Evolutionary conservation across 2,113 vertebrate species (phyloP).

Genomic region (Ceyx cyanopectus): DNA sequence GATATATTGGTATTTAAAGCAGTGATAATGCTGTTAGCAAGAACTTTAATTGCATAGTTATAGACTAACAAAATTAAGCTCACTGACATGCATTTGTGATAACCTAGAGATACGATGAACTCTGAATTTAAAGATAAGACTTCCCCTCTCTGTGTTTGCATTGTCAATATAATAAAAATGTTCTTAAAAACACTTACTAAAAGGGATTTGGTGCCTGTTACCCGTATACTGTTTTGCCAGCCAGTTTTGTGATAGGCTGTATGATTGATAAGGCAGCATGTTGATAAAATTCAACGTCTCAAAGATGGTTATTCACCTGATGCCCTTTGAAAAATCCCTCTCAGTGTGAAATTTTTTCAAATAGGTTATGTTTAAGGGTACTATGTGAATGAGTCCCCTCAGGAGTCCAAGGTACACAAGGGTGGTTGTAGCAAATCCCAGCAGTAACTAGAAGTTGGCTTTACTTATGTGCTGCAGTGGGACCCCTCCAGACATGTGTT

Average conservation of each 20-base stretch:
- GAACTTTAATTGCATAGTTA: constrained; percentile 31
- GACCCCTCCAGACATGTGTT: neutral
- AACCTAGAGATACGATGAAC: neutral
- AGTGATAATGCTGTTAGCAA: constrained; percentile 22
- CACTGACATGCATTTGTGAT: neutral
- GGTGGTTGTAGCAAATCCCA: neutral
- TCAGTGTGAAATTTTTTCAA: neutral
- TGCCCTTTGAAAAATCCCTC: neutral
- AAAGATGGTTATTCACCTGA: neutral
- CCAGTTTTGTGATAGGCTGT: neutral
- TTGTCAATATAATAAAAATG: neutral
- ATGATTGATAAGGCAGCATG: neutral
- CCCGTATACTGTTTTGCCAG: neutral
- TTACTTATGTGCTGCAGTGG: neutral
- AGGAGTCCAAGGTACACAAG: neutral
- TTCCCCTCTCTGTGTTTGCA: neutral
- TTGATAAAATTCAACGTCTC: neutral
- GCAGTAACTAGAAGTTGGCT: neutral
- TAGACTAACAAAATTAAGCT: constrained; percentile 6
- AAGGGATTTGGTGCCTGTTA: neutral
- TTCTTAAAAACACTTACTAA: neutral
- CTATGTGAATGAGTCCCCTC: neutral
- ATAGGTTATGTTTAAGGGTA: accelerated
- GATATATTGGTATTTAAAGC: constrained; percentile 28
- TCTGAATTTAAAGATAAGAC: neutral